Conservation (phyloP, 1,140 invertebrate species). For the Scaptomyza hsui region DNA sequence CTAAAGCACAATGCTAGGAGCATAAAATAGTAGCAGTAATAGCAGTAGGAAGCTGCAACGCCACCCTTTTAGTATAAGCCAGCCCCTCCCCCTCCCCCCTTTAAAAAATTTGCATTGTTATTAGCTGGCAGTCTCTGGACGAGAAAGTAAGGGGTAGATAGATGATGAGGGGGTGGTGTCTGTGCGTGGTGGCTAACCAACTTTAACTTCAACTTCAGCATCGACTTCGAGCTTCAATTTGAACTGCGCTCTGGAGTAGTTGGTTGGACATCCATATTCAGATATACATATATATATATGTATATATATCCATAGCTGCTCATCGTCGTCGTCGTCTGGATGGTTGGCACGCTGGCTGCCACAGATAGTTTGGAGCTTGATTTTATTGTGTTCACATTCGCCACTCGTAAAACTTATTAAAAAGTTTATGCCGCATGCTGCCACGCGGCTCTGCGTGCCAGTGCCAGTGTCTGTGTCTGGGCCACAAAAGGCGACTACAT, state of each 20-base stretch:
- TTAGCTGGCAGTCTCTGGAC: conserved; percentile 60
- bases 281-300: too few species aligned
- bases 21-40: conserved; percentile 50
- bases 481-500: conserved; percentile 9
- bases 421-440: conserved; percentile 74
- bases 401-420: conserved; percentile 82
- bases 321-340: neutral
- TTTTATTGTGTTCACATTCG: conserved; percentile 79
- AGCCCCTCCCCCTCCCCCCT: neutral
- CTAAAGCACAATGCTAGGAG: conserved; percentile 61
- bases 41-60: neutral
- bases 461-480: conserved; percentile 22
- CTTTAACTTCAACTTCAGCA: conserved; percentile 21
- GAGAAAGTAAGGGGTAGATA: neutral
- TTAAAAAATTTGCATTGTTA: conserved; percentile 82
- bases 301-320: conserved; percentile 23
- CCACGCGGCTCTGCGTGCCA: conserved; percentile 48
- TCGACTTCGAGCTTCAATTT: conserved; percentile 21
- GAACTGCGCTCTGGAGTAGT: neutral
- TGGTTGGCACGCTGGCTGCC: conserved; percentile 15
- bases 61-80: conserved; percentile 15
- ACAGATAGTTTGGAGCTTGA: conserved; percentile 70
- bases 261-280: conserved; percentile 17
- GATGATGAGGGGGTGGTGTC: neutral
- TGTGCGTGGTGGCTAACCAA: conserved; percentile 39